Percentiles rank a stretch among this genome's conserved stretches.
These are phyloP conservation scores for Burhinus bistriatus DNA, from an alignment of 2,113 vertebrate species.

Conservation along the genomic window DNA sequence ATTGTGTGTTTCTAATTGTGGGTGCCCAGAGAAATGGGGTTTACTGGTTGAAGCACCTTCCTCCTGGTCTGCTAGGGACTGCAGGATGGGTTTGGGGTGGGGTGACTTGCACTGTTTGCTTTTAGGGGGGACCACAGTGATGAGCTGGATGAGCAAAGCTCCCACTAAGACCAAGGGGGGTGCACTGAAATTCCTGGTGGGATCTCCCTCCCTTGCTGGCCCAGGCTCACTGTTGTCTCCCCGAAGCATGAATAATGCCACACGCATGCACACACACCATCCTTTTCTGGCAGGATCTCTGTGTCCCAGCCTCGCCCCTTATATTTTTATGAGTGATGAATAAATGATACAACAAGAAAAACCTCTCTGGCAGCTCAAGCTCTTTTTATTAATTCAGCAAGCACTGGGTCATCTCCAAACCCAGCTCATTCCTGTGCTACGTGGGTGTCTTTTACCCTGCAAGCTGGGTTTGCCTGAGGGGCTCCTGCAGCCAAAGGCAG, in stretches of 20 bases:
- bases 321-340: background rate
- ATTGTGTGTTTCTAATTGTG: fast-evolving
- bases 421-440: background rate
- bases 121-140: fast-evolving
- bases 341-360: conserved; percentile 31
- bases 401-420: background rate
- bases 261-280: no score
- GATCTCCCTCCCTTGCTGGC: background rate
- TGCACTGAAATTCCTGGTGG: background rate
- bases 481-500: background rate
- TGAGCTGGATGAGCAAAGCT: background rate
- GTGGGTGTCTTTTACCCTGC: background rate
- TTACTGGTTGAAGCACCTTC: background rate
- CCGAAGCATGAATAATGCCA: background rate
- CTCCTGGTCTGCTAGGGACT: background rate
- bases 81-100: background rate
- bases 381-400: conserved; percentile 9
- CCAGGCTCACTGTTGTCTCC: background rate
- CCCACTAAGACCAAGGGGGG: background rate
- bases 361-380: background rate
- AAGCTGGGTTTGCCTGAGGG: background rate
- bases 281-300: background rate
- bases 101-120: background rate
- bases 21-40: background rate
- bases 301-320: background rate